phyloP scores from a whole-genome alignment of 2,797 vertebrate genomes.

The Nyctalus aviator region DNA sequence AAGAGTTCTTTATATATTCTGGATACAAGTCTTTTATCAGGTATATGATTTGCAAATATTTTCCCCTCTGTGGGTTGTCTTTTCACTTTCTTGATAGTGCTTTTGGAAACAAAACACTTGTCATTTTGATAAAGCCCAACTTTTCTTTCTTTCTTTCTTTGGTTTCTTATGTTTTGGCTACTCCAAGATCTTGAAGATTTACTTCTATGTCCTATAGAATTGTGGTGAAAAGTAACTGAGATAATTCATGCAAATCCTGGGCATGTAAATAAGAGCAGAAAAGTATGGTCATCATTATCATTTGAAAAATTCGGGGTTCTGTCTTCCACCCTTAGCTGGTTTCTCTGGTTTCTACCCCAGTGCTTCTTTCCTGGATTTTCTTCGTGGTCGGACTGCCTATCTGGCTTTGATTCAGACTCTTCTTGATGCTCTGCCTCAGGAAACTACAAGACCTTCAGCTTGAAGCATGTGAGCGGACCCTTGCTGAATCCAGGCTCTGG shows the following conservation, averaged over 20 bases:
- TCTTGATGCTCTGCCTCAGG: background rate
- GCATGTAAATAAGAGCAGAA: background rate
- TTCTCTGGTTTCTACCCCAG: background rate
- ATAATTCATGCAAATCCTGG: background rate
- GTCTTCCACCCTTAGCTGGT: background rate
- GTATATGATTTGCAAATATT: background rate
- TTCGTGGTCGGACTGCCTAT: background rate
- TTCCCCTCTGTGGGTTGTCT: background rate
- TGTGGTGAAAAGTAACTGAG: background rate
- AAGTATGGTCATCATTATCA: background rate
- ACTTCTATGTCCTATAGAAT: too few relatives aligned
- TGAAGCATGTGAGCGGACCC: background rate
- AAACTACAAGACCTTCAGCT: background rate
- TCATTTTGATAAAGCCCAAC: too few relatives aligned
- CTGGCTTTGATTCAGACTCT: conserved; percentile 24
- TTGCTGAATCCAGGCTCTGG: background rate
- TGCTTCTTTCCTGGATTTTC: background rate
- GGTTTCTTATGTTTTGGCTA: too few relatives aligned
- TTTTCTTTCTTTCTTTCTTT: too few relatives aligned
- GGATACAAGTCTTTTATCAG: background rate
- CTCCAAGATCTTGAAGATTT: too few relatives aligned
- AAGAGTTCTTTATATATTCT: background rate
- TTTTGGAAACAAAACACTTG: background rate
- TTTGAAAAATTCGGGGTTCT: background rate
- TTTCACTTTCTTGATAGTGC: background rate